Evolutionary conservation across 1,140 invertebrate species (phyloP).

Genomic region (Drosophila lacertosa): DNA sequence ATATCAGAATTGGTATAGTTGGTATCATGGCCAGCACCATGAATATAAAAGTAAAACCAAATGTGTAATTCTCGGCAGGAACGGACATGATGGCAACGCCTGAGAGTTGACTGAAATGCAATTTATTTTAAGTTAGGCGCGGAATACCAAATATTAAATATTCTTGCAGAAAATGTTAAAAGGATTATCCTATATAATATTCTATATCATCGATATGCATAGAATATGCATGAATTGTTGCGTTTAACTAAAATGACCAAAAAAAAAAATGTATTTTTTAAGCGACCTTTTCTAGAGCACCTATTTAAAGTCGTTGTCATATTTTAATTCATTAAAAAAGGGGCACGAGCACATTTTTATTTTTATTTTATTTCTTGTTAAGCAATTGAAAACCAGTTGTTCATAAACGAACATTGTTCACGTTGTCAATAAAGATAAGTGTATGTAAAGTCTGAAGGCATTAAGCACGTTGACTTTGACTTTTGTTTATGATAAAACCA

Average conservation of each 20-base stretch:
- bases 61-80: conserved; percentile 92
- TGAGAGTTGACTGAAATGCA: conserved; percentile 89
- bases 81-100: conserved; percentile 91
- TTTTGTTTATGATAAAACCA: conserved; percentile 20
- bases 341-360: neutral
- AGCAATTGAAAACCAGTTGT: neutral
- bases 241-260: too few relatives aligned
- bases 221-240: too few relatives aligned
- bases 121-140: too few relatives aligned
- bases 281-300: too few relatives aligned
- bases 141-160: too few relatives aligned
- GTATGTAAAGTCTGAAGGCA: neutral
- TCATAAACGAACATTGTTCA: neutral
- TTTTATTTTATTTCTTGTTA: neutral
- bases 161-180: too few relatives aligned
- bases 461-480: conserved; percentile 23
- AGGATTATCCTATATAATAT: too few relatives aligned
- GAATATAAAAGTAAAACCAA: conserved; percentile 89
- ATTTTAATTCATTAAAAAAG: neutral
- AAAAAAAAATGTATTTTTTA: too few relatives aligned
- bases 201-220: too few relatives aligned
- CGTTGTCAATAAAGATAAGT: neutral
- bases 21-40: conserved; percentile 87
- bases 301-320: too few relatives aligned
- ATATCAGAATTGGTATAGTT: conserved; percentile 88